Evolutionary conservation across 1,140 invertebrate species (phyloP).

Genomic region (Callitettix versicolor): DNA sequence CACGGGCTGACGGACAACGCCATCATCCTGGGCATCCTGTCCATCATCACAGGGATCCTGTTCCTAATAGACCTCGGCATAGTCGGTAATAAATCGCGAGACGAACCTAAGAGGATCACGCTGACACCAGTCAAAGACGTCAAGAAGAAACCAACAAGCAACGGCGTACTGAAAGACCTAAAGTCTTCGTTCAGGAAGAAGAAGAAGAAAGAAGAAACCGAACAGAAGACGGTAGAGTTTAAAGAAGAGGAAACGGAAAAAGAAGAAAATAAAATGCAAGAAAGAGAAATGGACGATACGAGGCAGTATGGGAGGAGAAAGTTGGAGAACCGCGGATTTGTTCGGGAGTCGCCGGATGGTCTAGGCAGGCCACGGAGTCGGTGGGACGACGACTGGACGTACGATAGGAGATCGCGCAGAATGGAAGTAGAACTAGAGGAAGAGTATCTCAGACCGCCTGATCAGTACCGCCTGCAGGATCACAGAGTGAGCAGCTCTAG

Average conservation of each 20-base stretch:
- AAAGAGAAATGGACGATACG: constrained; percentile 1
- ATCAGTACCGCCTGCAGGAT: constrained; percentile 5
- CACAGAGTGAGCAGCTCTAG: constrained; percentile 1
- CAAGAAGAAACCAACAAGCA: constrained; percentile 8
- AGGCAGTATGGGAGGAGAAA: constrained; percentile 9
- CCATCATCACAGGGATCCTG: constrained; percentile 51
- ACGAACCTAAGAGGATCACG: background rate
- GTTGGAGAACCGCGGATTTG: constrained; percentile 15
- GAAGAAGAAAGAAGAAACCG: constrained; percentile 7
- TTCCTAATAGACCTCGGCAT: constrained; percentile 54
- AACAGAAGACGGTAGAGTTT: constrained; percentile 4
- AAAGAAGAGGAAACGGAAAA: background rate
- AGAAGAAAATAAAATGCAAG: background rate
- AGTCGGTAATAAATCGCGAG: constrained; percentile 28
- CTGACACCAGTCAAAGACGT: background rate
- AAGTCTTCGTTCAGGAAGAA: constrained; percentile 13
- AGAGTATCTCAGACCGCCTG: constrained; percentile 5
- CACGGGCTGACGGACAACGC: constrained; percentile 54
- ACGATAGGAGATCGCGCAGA: background rate
- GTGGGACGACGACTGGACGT: background rate
- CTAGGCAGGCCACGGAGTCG: background rate
- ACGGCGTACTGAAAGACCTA: constrained; percentile 11
- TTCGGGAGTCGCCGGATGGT: background rate
- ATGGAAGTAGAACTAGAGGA: constrained; percentile 14
- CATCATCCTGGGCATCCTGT: constrained; percentile 51